Base-by-base conservation (phyloP, 2,797 vertebrate genomes). In the Odontamblyopus lacepedii region DNA sequence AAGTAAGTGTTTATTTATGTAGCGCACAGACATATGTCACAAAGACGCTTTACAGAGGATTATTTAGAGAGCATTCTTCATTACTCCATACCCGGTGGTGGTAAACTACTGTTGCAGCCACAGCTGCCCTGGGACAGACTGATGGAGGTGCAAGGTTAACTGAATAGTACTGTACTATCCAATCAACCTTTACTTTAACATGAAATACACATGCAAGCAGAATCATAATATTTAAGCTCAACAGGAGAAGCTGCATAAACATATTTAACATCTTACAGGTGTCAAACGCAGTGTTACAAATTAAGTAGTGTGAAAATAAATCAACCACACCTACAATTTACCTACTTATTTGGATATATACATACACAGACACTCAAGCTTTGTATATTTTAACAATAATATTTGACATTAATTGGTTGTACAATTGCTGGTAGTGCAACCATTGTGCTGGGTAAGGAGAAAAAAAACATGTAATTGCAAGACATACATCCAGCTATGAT, bases 401-500 rank as follows among this genome's bases (percentile, higher is more conserved):
- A 8, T n/a, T n/a, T 53, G 51, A 53, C 51, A 19, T n/a, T 19
- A 53, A 9, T n/a, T 55, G 51, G 6, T n/a, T 55, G 51, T 38
- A 38, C n/a, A 55, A 55, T 6, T 55, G 51, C 2, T 38, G 7
- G 35, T 55, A 55, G 44, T 15, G 4, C 44, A 48, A 48, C 3
- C 0, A 44, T 23, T 48, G 44, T 48, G 12, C 44, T 48, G n/a
- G 19, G 51, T 55, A 55, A 53, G 15, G 18, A 51, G 48, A 51
- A 51, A 15, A n/a, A 60, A 35, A 32, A n/a, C 18, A 38, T 63
- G 6, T 23, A 41, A 23, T n/a, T 5, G 19, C 19, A 19, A 63
- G 19, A 30, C 27, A 7, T 55, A 70, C 69, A 26, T 13, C 63
- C 30, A 57, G 15, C 26, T 57, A 60, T 63, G 67, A 76, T 81